A percentile compares a stretch with the other conserved stretches of the same genome.
Evolutionary conservation across 2,888 invertebrate genomes (phyloP).

Genomic region (Spisula solida): DNA sequence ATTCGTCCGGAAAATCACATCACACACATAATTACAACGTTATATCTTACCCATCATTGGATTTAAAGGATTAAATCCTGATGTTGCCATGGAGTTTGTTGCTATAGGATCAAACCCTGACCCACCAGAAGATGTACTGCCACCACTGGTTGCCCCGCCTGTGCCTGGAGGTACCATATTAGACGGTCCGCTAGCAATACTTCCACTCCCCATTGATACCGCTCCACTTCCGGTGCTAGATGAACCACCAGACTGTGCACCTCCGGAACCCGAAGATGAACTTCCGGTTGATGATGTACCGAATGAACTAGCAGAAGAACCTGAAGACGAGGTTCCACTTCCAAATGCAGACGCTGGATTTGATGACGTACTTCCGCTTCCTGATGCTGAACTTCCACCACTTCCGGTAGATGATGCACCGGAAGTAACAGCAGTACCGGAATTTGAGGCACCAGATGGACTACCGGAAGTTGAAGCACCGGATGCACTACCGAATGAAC

Average conservation of each 20-base stretch:
- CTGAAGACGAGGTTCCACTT: conserved; percentile 4
- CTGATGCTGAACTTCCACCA: conserved; percentile 14
- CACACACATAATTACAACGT: no score
- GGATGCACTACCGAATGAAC: conserved; percentile 42
- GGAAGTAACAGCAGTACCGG: neutral
- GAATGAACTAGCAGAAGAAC: conserved; percentile 32
- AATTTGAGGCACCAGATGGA: conserved; percentile 24
- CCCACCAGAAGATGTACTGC: conserved; percentile 52
- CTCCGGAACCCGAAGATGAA: neutral
- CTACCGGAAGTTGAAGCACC: conserved; percentile 35
- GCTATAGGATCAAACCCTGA: conserved; percentile 69
- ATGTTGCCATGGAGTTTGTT: conserved; percentile 71
- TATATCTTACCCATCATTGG: conserved; percentile 67
- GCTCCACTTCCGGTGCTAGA: conserved; percentile 33
- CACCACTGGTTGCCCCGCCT: neutral
- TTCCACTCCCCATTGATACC: conserved; percentile 20
- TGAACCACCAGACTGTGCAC: conserved; percentile 13
- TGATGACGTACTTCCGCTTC: neutral
- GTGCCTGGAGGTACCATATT: conserved; percentile 31
- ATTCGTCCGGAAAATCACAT: no score
- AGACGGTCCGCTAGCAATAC: conserved; percentile 8
- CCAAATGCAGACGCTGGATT: neutral
- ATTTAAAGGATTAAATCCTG: conserved; percentile 74
- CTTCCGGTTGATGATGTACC: neutral
- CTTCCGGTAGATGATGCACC: neutral